phyloP scores from a whole-genome alignment of 1,140 invertebrate genomes.

The Telenomus remus region DNA sequence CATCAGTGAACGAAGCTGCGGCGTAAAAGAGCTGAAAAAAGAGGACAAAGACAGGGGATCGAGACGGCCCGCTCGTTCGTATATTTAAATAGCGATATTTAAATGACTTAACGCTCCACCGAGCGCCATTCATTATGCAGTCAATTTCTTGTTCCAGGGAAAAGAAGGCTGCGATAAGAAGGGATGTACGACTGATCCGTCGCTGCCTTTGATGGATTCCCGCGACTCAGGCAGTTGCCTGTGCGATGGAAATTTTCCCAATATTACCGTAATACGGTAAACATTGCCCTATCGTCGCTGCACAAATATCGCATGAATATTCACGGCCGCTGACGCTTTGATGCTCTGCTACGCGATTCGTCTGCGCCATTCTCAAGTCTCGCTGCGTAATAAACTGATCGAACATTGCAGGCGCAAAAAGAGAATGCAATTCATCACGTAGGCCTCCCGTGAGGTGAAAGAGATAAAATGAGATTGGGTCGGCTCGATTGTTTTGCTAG shows the following conservation, averaged over 20 bases:
- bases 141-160: constrained; percentile 55
- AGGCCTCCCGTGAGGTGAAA: too few species aligned
- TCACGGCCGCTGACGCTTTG: constrained; percentile 31
- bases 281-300: constrained; percentile 19
- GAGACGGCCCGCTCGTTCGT: constrained; percentile 22
- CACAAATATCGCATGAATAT: constrained; percentile 51
- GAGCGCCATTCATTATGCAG: constrained; percentile 57
- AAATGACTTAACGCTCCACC: constrained; percentile 57
- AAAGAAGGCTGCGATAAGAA: constrained; percentile 34
- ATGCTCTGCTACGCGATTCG: constrained; percentile 9
- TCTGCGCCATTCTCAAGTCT: background rate
- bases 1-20: constrained; percentile 8
- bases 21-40: constrained; percentile 17
- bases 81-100: constrained; percentile 59
- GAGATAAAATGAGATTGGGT: too few species aligned
- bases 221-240: constrained; percentile 33
- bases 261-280: constrained; percentile 56
- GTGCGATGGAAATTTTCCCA: constrained; percentile 58
- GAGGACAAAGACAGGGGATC: constrained; percentile 40
- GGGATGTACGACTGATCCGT: constrained; percentile 38
- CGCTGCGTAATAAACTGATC: background rate
- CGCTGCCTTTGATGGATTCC: constrained; percentile 49
- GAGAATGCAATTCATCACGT: background rate
- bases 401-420: background rate
- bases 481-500: too few species aligned